phyloP scores from a whole-genome alignment of 2,113 vertebrate species.

The Paradoxurus hermaphroditus region DNA sequence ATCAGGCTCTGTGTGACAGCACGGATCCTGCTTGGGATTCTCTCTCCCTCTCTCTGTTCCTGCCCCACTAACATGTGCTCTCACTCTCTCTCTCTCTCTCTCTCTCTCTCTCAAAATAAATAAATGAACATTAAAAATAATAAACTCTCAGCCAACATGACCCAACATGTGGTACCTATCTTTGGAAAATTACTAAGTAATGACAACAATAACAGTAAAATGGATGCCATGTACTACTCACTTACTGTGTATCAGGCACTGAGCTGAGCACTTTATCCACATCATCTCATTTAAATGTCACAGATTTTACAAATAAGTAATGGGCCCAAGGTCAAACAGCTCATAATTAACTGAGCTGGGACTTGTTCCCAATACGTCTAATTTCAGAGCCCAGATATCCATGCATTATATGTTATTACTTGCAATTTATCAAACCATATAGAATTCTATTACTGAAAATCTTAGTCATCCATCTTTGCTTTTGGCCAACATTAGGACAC shows the following conservation, averaged over 20 bases:
- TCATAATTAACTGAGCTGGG: slow-evolving; percentile 44
- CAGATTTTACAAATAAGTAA: slow-evolving; percentile 35
- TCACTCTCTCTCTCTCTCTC: no score
- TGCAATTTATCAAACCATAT: slow-evolving; percentile 52
- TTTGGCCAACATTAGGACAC: not conserved
- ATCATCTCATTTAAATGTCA: slow-evolving; percentile 39
- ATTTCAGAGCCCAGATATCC: slow-evolving; percentile 18
- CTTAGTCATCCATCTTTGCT: slow-evolving; percentile 44
- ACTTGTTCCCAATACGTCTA: slow-evolving; percentile 41
- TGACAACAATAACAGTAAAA: not conserved
- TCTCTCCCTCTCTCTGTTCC: no score
- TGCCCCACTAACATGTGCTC: no score
- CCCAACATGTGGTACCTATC: not conserved
- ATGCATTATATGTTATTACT: slow-evolving; percentile 52
- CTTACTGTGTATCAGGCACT: not conserved
- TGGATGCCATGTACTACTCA: not conserved
- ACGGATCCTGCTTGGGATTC: no score
- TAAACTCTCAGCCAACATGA: not conserved
- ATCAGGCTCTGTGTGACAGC: no score
- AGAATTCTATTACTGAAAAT: slow-evolving; percentile 60
- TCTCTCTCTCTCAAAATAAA: no score
- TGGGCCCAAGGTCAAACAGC: not conserved
- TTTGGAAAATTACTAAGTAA: slow-evolving; percentile 41
- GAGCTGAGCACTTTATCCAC: not conserved
- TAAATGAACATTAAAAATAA: no score